phyloP scores from a whole-genome alignment of 2,888 invertebrate species.

The Elysia crispata region DNA sequence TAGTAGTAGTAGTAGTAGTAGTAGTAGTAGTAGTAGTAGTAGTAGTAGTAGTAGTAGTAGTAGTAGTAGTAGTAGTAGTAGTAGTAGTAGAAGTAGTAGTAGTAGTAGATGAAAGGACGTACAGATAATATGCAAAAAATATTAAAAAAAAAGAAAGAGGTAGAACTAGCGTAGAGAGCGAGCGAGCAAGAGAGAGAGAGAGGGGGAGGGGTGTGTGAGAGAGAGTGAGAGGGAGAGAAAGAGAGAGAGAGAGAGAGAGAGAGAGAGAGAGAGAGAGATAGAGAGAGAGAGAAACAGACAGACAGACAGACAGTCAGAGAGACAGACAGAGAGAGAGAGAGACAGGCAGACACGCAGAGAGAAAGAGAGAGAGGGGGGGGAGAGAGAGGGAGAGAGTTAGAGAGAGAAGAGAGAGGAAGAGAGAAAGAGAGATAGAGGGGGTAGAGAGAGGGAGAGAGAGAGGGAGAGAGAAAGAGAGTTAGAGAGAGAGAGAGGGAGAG shows the following conservation, averaged over 20 bases:
- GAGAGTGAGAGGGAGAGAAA: neutral
- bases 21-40: neutral
- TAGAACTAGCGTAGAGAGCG: neutral
- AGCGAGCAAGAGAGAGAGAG: too few species aligned
- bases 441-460: too few species aligned
- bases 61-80: neutral
- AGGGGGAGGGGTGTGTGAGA: too few species aligned
- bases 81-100: neutral
- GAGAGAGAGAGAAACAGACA: too few species aligned
- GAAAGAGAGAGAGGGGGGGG: neutral
- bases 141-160: neutral
- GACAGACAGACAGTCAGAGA: neutral
- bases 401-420: neutral
- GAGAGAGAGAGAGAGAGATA: neutral
- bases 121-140: neutral
- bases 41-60: neutral
- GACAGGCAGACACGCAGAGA: too few species aligned
- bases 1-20: conserved; percentile 19
- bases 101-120: neutral
- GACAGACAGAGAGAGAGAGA: neutral
- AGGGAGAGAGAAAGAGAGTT: too few species aligned
- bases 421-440: too few species aligned
- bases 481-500: too few species aligned
- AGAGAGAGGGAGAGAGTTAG: neutral
- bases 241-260: neutral